Conservation (phyloP, 2,888 invertebrate genomes). For the Pegoplata infirma region DNA sequence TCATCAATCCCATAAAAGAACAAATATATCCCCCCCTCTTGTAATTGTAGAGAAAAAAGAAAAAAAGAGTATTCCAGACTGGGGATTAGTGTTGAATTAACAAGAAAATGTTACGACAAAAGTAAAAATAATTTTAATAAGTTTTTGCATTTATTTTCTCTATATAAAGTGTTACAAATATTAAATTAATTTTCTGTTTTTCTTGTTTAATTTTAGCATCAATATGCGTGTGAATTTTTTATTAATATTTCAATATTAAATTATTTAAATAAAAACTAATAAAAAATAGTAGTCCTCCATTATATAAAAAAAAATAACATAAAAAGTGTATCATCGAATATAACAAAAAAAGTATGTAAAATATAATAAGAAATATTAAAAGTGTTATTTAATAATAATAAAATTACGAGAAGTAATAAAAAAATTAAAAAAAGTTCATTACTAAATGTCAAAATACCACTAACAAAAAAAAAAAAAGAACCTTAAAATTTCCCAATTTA, state of each 20-base stretch:
- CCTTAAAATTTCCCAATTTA: slow-evolving; percentile 16
- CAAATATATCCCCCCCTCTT: not conserved
- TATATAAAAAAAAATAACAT: slow-evolving; percentile 4
- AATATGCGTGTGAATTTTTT: slow-evolving; percentile 49
- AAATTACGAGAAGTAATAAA: not conserved
- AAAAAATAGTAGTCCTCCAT: slow-evolving; percentile 17
- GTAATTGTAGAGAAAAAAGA: slow-evolving; percentile 1
- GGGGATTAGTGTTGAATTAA: slow-evolving; percentile 1
- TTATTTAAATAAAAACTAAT: slow-evolving; percentile 34
- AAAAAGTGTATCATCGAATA: slow-evolving; percentile 40
- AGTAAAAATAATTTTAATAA: slow-evolving; percentile 32
- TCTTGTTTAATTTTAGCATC: slow-evolving; percentile 35
- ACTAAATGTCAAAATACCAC: slow-evolving; percentile 18
- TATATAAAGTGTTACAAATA: not conserved
- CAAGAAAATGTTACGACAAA: not conserved
- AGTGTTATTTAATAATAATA: not conserved
- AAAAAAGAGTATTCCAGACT: not conserved
- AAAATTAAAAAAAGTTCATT: not conserved
- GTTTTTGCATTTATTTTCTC: slow-evolving; percentile 42
- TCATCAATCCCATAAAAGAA: not conserved
- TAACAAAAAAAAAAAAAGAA: slow-evolving; percentile 1
- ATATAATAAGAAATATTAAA: slow-evolving; percentile 24
- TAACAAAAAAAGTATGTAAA: slow-evolving; percentile 44
- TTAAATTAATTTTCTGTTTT: not conserved
- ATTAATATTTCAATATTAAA: slow-evolving; percentile 45